phyloP scores from a whole-genome alignment of 30 jellyfish, hydroid and myxozoan species.

The Phacellophora camtschatica region DNA sequence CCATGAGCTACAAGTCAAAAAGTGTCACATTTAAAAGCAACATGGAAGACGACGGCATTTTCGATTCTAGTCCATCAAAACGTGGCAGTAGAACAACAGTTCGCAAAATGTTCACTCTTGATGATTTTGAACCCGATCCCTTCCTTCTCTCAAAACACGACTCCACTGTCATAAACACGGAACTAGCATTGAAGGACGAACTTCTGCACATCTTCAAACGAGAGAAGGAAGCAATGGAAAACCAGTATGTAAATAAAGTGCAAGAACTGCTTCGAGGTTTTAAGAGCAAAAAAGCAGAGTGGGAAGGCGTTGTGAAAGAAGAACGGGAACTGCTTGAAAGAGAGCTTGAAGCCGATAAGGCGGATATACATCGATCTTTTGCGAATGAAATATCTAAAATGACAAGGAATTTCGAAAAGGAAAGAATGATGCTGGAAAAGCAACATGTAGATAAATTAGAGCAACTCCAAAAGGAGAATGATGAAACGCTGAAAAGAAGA shows the following conservation, averaged over 20 bases:
- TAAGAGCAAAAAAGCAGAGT: conserved; percentile 76
- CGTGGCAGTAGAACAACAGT: background rate
- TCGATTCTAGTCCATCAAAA: background rate
- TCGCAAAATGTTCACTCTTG: conserved; percentile 3
- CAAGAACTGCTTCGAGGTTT: conserved; percentile 83
- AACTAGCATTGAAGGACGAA: conserved; percentile 81
- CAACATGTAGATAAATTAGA: conserved; percentile 19
- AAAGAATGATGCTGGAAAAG: conserved; percentile 58
- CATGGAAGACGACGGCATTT: background rate
- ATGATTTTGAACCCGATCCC: conserved; percentile 49
- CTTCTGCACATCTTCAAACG: conserved; percentile 73
- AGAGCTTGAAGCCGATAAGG: conserved; percentile 83
- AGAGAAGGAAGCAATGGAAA: conserved; percentile 90
- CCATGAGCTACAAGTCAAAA: conserved; percentile 37
- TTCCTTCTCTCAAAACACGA: conserved; percentile 15
- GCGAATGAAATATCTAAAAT: conserved; percentile 77
- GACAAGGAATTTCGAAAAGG: conserved; percentile 67
- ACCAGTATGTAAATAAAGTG: conserved; percentile 60
- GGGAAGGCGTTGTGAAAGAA: conserved; percentile 90
- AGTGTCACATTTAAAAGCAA: conserved; percentile 49
- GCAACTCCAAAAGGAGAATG: conserved; percentile 21
- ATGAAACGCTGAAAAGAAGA: conserved; percentile 8
- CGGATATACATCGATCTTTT: conserved; percentile 67
- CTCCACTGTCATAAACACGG: conserved; percentile 5
- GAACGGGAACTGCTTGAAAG: conserved; percentile 82